Evolutionary conservation across 2,797 vertebrate species (phyloP), one percentile per base, ranked within the genome.

Genomic region (Epinephelus awoara): DNA sequence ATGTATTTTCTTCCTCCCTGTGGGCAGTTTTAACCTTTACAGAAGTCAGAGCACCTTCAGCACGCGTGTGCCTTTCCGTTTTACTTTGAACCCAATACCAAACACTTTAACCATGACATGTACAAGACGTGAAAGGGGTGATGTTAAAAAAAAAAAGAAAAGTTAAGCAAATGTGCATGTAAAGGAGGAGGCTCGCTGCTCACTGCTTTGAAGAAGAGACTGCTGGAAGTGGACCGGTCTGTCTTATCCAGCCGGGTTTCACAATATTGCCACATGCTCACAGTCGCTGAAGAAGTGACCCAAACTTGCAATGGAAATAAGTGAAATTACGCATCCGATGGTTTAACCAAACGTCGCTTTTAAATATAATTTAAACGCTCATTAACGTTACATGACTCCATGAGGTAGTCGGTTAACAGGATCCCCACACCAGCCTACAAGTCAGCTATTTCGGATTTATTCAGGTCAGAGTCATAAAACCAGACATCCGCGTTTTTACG

Each of bases 401-500:
- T 17, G 0, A 34, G 4, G 55, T 1, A 21, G 47, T 2, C 57
- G 44, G 40, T 58, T 54, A 19, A 15, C 5, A 7, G 21, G 12
- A 62, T 9, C n/a, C 2, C 25, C 40, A 15, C 21, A 27, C n/a
- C 14, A 62, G 56, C 46, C 19, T 17, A 6, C 13, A 74, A 69
- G 67, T 61, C 75, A 65, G 9, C 58, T 51, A 27, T 27, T 78
- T 49, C 5, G 40, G 46, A 51, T 77, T 38, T 46, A 75, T 79
- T 64, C 38, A 44, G 72, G 70, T 78, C 65, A 69, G 46, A 81
- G 42, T 23, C 50, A 51, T 34, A 64, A 69, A 82, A 75, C 21
- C 15, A 55, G 2, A 29, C 57, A 25, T 44, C 29, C 27, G 71
- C 77, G 79, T 76, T 70, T 89, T 89, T 88, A 85, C 80, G 82